A percentile compares a stretch with the other conserved stretches of the same genome.
Evolutionary conservation across 2,888 invertebrate genomes (phyloP).

Genomic region (Cosmia trapezina): DNA sequence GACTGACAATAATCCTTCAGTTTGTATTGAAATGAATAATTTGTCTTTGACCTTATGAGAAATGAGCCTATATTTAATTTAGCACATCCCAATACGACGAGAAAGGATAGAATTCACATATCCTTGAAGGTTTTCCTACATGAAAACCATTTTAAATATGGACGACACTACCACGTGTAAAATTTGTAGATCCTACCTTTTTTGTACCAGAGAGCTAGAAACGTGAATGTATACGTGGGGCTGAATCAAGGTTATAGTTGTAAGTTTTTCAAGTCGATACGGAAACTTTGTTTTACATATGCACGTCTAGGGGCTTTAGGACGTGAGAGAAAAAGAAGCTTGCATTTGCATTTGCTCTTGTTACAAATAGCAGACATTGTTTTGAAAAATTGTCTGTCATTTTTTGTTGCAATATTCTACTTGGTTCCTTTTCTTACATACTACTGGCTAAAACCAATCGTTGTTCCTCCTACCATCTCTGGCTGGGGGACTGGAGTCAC

Average conservation of each 20-base stretch:
- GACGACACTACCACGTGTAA: background rate
- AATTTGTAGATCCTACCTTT: slow-evolving; percentile 17
- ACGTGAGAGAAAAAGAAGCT: slow-evolving; percentile 14
- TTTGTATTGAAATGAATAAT: background rate
- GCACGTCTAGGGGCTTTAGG: slow-evolving; percentile 17
- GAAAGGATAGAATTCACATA: background rate
- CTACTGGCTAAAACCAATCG: background rate
- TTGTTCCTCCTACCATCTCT: background rate
- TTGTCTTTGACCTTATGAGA: background rate
- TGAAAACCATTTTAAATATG: slow-evolving; percentile 26
- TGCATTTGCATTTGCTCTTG: background rate
- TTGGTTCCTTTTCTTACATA: background rate
- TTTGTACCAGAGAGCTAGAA: slow-evolving; percentile 7
- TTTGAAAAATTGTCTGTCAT: background rate
- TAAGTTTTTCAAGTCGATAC: slow-evolving; percentile 29
- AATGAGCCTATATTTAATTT: background rate
- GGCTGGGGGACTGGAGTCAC: background rate
- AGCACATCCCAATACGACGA: background rate
- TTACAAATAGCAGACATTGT: background rate
- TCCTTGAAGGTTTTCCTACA: background rate
- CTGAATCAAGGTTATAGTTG: slow-evolving; percentile 1
- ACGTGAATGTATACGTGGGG: slow-evolving; percentile 20
- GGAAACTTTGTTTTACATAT: slow-evolving; percentile 38
- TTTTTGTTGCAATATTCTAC: background rate
- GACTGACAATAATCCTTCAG: background rate